Conservation (phyloP, 1,140 invertebrate genomes). For the Colletes gigas region DNA sequence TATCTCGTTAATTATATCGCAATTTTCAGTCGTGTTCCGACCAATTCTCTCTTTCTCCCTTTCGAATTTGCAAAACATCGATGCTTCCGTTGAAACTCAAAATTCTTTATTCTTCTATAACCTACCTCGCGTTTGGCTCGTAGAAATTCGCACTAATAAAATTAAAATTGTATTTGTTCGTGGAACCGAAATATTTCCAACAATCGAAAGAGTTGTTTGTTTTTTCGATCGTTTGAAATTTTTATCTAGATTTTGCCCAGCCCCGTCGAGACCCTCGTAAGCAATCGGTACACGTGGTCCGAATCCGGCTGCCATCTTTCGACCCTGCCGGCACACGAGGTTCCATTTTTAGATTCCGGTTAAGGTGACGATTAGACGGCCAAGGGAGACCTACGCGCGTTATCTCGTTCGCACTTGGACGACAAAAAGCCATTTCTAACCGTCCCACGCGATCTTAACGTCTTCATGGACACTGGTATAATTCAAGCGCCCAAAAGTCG, state of each 20-base stretch:
- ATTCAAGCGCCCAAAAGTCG: too few species aligned
- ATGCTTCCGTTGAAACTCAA: too few species aligned
- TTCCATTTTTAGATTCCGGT: slow-evolving; percentile 42
- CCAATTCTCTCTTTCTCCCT: too few species aligned
- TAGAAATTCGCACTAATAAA: too few species aligned
- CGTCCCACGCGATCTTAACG: slow-evolving; percentile 2
- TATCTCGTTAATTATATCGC: slow-evolving; percentile 9
- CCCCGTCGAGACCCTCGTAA: not conserved
- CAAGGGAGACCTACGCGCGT: slow-evolving; percentile 31
- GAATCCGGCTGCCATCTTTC: slow-evolving; percentile 17
- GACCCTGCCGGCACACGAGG: not conserved
- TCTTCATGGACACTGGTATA: too few species aligned
- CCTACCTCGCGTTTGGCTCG: too few species aligned
- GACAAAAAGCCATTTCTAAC: slow-evolving; percentile 2
- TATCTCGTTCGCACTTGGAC: slow-evolving; percentile 13
- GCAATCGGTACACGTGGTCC: slow-evolving; percentile 12
- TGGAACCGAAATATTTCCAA: too few species aligned
- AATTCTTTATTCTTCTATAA: too few species aligned
- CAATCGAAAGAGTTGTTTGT: too few species aligned
- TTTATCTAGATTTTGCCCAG: too few species aligned
- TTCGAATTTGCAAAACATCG: not conserved
- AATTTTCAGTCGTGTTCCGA: not conserved
- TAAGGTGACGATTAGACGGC: slow-evolving; percentile 35
- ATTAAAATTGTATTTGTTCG: too few species aligned
- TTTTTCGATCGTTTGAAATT: too few species aligned